Evolutionary conservation across 2,797 vertebrate genomes (phyloP), one percentile per base, ranked within the genome.

Genomic region (Amazona finschi): DNA sequence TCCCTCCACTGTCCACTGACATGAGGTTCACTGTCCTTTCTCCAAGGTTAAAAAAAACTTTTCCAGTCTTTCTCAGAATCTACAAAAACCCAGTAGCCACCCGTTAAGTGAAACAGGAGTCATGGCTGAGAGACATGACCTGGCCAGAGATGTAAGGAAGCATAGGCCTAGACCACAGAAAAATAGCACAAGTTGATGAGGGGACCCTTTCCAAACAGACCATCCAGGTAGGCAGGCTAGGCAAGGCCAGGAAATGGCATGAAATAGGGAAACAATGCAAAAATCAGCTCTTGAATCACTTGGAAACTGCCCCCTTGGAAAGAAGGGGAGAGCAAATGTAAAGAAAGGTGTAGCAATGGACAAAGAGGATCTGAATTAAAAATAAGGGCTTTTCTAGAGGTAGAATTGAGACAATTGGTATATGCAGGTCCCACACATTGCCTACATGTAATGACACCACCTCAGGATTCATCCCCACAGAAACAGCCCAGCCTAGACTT

Each of bases 201-300:
- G 15, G 20, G 31, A 65, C 25, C 15, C 78, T 84, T 90, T 43
- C 75, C 66, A 78, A 72, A 33, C 20, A 83, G 28, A 77, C 15
- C 17, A 20, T 36, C 11, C 55, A 44, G 20, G 43, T 50, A 16
- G 19, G 13, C 21, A 85, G 62, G 50, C 36, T 62, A 80, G 36
- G 62, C 53, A 89, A 62, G 47, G 31, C 41, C 70, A 78, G 31
- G 28, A 82, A 82, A 82, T 36, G 5, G 4, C 60, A 16, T 85
- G 73, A 81, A 75, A 55, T 43, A 75, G 71, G 43, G 72, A 84
- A 75, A 72, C 3, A 31, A 43, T 22, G 38, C 30, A 91, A 95
- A 91, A 93, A 58, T 49, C 47, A 82, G n/a, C 22, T 89, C 61
- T 55, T 78, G 70, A 88, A 90, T 75, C 66, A 62, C 53, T 75